A percentile compares a stretch with the other conserved stretches of the same genome.
Evolutionary conservation across 2,113 vertebrate genomes (phyloP).

Genomic region (Nicator chloris): DNA sequence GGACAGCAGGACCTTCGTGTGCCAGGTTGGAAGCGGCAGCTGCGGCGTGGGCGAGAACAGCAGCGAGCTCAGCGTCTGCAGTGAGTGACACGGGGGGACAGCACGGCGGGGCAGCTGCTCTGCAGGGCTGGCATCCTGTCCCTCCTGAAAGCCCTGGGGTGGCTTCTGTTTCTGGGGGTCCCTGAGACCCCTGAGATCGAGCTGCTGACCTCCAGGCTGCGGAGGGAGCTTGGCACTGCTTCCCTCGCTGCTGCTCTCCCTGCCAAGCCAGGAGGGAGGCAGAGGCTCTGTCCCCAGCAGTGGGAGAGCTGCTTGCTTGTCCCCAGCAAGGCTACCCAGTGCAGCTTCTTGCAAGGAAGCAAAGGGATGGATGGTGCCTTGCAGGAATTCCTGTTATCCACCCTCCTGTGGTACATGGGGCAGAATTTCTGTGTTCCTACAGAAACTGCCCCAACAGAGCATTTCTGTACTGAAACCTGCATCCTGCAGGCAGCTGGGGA

Average conservation of each 20-base stretch:
- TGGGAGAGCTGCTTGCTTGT: neutral
- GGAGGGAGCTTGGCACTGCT: neutral
- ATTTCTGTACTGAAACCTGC: neutral
- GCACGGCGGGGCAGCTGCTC: fast-evolving
- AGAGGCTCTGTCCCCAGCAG: neutral
- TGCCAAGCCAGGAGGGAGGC: neutral
- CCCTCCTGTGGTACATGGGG: neutral
- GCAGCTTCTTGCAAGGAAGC: neutral
- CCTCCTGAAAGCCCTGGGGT: fast-evolving
- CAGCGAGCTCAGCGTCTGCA: constrained; percentile 76
- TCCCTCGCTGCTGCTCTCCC: neutral
- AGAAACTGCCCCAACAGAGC: neutral
- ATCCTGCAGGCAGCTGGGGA: neutral
- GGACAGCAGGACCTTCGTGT: neutral
- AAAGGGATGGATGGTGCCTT: neutral
- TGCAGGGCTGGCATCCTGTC: fast-evolving
- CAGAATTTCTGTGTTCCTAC: neutral
- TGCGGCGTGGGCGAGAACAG: constrained; percentile 27
- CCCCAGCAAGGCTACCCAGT: neutral
- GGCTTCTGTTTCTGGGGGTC: constrained; percentile 55
- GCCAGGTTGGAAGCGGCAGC: constrained; percentile 15
- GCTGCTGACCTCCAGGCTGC: fast-evolving
- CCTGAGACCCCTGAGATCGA: constrained; percentile 71
- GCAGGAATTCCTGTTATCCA: neutral
- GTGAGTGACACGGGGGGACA: constrained; percentile 64